phyloP scores from a whole-genome alignment of 2,797 vertebrate genomes.

The Sciurus carolinensis region DNA sequence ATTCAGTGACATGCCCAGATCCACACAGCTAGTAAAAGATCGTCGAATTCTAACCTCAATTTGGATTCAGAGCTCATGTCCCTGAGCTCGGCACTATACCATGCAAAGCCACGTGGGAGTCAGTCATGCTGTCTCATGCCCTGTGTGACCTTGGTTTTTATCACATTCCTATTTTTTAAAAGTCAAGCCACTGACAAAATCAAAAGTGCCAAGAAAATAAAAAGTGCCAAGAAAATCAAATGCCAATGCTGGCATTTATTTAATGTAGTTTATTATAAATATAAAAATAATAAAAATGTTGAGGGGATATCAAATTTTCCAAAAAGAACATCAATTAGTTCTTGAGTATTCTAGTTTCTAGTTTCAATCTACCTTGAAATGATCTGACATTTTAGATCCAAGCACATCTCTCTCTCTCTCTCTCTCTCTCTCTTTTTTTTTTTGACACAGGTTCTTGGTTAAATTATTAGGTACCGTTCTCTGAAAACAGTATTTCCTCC shows the following conservation, averaged over 20 bases:
- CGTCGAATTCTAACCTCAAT: neutral
- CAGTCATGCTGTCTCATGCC: neutral
- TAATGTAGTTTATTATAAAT: neutral
- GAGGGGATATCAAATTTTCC: neutral
- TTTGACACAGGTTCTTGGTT: neutral
- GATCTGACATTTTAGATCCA: slow-evolving; percentile 5
- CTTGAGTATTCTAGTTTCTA: neutral
- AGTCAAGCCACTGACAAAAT: neutral
- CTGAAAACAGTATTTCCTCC: neutral
- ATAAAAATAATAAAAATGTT: neutral
- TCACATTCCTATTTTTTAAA: neutral
- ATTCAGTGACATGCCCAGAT: neutral
- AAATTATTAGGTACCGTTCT: neutral
- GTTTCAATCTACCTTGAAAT: slow-evolving; percentile 17
- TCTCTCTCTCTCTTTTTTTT: neutral
- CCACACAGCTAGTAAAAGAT: neutral
- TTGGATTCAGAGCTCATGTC: neutral
- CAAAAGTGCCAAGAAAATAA: neutral
- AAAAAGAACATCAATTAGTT: neutral
- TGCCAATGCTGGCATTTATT: neutral
- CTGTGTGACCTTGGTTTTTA: neutral
- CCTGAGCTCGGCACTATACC: neutral
- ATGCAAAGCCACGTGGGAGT: neutral
- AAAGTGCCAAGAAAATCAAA: neutral
- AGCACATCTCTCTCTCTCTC: neutral